Conservation (phyloP, 2,113 vertebrate species). For the Leptobrachium ailaonicum region DNA sequence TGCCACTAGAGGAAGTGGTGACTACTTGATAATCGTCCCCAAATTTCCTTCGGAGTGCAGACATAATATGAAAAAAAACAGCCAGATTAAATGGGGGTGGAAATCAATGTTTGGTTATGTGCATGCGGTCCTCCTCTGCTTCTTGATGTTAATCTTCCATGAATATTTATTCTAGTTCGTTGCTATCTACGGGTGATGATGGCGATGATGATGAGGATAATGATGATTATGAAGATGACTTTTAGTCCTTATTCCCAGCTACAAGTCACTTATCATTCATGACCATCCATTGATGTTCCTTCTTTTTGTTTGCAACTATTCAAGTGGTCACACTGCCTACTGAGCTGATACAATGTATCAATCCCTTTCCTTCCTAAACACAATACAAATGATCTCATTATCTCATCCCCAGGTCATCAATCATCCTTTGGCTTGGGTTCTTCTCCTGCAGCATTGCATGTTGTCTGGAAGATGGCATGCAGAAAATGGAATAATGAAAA, state of each 20-base stretch:
- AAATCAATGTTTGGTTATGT: slow-evolving; percentile 14
- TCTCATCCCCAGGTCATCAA: slow-evolving; percentile 42
- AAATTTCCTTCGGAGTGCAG: slow-evolving; percentile 96
- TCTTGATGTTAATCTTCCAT: background rate
- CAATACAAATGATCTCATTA: slow-evolving; percentile 43
- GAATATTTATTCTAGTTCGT: background rate
- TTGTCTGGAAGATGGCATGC: slow-evolving; percentile 35
- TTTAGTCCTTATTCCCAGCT: slow-evolving; percentile 1
- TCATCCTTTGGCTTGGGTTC: slow-evolving; percentile 38
- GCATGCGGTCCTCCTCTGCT: background rate
- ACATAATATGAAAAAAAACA: slow-evolving; percentile 84
- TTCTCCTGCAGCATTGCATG: slow-evolving; percentile 27
- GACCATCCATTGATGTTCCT: slow-evolving; percentile 19
- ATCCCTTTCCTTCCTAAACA: slow-evolving; percentile 29
- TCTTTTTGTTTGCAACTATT: background rate
- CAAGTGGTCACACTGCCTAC: slow-evolving; percentile 7
- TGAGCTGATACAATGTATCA: slow-evolving; percentile 28
- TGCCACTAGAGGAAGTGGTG: slow-evolving; percentile 92
- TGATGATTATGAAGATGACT: background rate
- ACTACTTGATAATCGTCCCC: slow-evolving; percentile 98
- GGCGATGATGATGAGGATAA: background rate
- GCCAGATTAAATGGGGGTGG: slow-evolving; percentile 61
- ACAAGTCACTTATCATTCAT: slow-evolving; percentile 16
- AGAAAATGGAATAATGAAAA: background rate
- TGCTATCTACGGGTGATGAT: background rate